Percentiles rank a stretch among this genome's conserved stretches.
Conservation (phyloP, 2,113 vertebrate genomes). For the Anser brachyrhynchus region DNA sequence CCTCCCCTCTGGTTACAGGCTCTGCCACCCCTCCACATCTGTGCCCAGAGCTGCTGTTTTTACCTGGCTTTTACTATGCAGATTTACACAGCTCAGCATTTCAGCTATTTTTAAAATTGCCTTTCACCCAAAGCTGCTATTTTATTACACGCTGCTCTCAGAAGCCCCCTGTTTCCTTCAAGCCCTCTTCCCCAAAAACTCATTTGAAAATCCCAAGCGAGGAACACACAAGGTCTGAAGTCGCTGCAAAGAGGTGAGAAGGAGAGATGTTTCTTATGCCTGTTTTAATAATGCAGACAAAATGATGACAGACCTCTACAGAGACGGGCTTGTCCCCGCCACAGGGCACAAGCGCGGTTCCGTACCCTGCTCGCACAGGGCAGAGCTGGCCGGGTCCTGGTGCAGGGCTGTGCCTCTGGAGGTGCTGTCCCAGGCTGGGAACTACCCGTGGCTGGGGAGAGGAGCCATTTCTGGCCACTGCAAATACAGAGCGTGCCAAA, state of each 20-base stretch:
- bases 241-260: not conserved
- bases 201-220: not conserved
- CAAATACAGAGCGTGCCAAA: not conserved
- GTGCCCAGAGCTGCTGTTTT: not conserved
- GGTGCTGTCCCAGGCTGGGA: not conserved
- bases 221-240: no score
- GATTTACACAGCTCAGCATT: not conserved
- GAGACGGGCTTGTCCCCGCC: not conserved
- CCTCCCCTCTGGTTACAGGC: no score
- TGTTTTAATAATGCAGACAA: not conserved
- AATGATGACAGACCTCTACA: not conserved
- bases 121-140: not conserved
- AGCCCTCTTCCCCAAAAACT: not conserved
- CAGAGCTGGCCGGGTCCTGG: fast-evolving
- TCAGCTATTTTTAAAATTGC: not conserved
- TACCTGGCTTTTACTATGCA: not conserved
- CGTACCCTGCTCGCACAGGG: not conserved
- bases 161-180: not conserved
- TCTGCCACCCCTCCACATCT: no score
- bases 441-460: not conserved
- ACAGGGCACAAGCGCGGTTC: not conserved
- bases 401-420: not conserved
- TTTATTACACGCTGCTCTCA: not conserved
- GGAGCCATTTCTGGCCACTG: not conserved
- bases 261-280: not conserved